Base-by-base conservation (phyloP, 2,797 vertebrate genomes). In the Darevskia mixta region DNA sequence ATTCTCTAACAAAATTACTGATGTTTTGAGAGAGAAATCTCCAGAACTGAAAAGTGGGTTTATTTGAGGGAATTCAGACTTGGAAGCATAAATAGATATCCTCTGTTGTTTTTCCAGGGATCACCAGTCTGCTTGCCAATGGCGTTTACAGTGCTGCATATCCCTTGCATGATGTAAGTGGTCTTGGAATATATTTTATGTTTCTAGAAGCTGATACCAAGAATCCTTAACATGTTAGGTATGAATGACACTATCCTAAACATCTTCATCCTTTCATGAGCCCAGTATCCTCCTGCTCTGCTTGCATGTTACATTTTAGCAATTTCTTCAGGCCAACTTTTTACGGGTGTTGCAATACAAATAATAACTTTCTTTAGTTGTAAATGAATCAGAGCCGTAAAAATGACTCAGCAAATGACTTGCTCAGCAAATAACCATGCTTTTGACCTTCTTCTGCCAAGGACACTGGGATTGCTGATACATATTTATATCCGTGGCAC, bases 101-200 rank as follows among this genome's bases (percentile, higher is more conserved):
- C 66, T 88, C 91, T 96, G 91, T 96, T 81, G 92, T 95, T 96
- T 49, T 94, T 92, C 71, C 96, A 99, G 99, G 99, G 86, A 98
- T 99, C 95, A 98, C 98, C 90, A 99, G 98, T 95, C 97, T 99
- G 78, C 96, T 99, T 87, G 98, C 98, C 94, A 98, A 97, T 23
- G 98, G 97, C 25, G 96, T 98, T 90, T 99, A 99, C 94, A 98
- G 97, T 0, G 97, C 98, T 23, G 98, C 98, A 0, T 99, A 98
- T 95, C 98, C 99, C 1, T 95, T 98, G 87, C 99, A 99, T 86
- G 99, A 99, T 72, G 99, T 99, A 96, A 99, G 99, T 98, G 90
- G 87, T 87, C 91, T 92, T 58, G 1, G 71, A 76, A 61, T 75
- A 11, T 17, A 55, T 90, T 86, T 87, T 88, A 75, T 45, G 27